Percentiles rank a stretch among this genome's conserved stretches.
These are phyloP conservation scores for Apis cerana DNA, from an alignment of 1,140 invertebrate genomes.

Conservation along the genomic window DNA sequence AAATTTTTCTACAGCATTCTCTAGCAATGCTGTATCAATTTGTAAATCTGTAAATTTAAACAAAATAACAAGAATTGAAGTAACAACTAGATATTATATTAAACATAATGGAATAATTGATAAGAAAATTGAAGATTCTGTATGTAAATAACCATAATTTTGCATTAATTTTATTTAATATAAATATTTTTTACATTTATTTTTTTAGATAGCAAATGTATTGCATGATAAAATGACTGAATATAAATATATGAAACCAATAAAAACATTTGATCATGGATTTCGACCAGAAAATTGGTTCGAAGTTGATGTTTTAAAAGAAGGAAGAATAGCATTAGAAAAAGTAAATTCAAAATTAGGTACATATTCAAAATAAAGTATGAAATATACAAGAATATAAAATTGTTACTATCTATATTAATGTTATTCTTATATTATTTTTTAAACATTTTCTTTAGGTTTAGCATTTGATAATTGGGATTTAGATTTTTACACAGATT, in stretches of 20 bases:
- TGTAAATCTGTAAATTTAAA: conserved; percentile 90
- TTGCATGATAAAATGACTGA: conserved; percentile 93
- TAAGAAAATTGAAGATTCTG: conserved; percentile 76
- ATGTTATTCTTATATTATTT: not conserved
- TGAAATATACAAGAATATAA: no score
- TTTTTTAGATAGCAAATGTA: conserved; percentile 81
- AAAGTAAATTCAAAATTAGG: conserved; percentile 92
- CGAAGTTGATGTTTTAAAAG: conserved; percentile 89
- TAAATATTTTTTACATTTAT: not conserved
- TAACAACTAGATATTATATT: conserved; percentile 90
- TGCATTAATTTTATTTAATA: conserved; percentile 2
- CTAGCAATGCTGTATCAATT: conserved; percentile 97
- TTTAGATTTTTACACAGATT: conserved; percentile 91
- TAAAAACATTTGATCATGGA: conserved; percentile 86
- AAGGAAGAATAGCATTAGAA: conserved; percentile 90
- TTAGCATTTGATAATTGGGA: conserved; percentile 95
- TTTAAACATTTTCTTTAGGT: conserved; percentile 77
- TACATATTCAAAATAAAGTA: conserved; percentile 67
- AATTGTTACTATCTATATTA: not conserved
- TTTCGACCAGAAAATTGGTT: conserved; percentile 89
- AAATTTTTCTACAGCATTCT: conserved; percentile 97
- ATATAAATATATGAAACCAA: conserved; percentile 88
- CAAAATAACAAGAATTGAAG: conserved; percentile 90
- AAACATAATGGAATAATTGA: conserved; percentile 76
- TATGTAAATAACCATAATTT: conserved; percentile 63